Evolutionary conservation across 2,113 vertebrate genomes (phyloP).

Genomic region (Rutilus rutilus): DNA sequence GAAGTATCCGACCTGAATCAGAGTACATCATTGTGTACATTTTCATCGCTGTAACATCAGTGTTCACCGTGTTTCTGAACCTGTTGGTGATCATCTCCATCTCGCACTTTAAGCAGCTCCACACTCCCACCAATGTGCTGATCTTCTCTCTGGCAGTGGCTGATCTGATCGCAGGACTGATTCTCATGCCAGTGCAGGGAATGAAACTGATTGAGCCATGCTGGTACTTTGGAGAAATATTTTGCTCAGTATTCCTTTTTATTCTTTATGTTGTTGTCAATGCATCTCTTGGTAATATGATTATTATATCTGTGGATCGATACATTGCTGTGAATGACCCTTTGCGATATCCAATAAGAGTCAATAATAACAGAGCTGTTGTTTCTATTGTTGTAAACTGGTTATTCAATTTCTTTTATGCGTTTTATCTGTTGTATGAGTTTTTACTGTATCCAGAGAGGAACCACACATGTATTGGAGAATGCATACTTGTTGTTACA

Average conservation of each 20-base stretch:
- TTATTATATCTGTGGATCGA: slow-evolving; percentile 67
- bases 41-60: background rate
- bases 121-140: slow-evolving; percentile 72
- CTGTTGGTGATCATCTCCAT: slow-evolving; percentile 59
- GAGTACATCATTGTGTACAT: no score
- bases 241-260: slow-evolving; percentile 60
- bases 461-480: slow-evolving; percentile 25
- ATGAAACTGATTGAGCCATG: slow-evolving; percentile 59
- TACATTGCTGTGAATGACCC: slow-evolving; percentile 66
- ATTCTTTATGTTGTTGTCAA: slow-evolving; percentile 58
- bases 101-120: slow-evolving; percentile 74
- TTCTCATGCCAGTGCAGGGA: slow-evolving; percentile 83
- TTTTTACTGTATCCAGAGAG: slow-evolving; percentile 9
- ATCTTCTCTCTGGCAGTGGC: slow-evolving; percentile 71
- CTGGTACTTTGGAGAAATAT: slow-evolving; percentile 66
- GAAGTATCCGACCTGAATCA: no score
- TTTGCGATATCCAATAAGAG: slow-evolving; percentile 60
- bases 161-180: slow-evolving; percentile 67
- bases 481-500: slow-evolving; percentile 19
- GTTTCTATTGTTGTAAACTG: slow-evolving; percentile 62
- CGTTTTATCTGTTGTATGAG: slow-evolving; percentile 16
- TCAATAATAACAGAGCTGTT: slow-evolving; percentile 52
- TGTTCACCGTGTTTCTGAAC: slow-evolving; percentile 51
- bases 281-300: slow-evolving; percentile 59
- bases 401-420: slow-evolving; percentile 59